A percentile compares a stretch with the other conserved stretches of the same genome.
Evolutionary conservation across 2,888 invertebrate species (phyloP).

Genomic region (Polyploca ridens): DNA sequence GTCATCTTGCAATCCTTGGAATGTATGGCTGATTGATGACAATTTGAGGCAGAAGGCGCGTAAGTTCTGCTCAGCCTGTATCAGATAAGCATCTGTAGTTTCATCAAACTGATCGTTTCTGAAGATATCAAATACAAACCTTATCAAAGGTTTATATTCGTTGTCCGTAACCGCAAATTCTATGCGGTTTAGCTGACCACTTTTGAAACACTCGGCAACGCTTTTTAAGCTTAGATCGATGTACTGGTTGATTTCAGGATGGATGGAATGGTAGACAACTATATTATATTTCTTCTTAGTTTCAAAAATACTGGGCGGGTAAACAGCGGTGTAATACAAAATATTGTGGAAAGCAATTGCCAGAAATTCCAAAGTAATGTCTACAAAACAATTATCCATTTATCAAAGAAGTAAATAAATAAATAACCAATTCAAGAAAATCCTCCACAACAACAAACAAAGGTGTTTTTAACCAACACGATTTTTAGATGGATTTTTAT

Average conservation of each 20-base stretch:
- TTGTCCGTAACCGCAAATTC: slow-evolving; percentile 77
- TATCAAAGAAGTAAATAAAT: neutral
- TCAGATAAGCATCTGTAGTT: slow-evolving; percentile 84
- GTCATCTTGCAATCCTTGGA: slow-evolving; percentile 79
- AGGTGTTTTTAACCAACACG: too few relatives aligned
- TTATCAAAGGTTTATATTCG: slow-evolving; percentile 50
- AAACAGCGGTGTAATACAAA: slow-evolving; percentile 84
- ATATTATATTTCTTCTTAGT: slow-evolving; percentile 86
- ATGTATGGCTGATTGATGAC: slow-evolving; percentile 71
- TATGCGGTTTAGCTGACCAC: slow-evolving; percentile 76
- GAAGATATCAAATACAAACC: slow-evolving; percentile 69
- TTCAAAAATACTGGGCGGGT: slow-evolving; percentile 86
- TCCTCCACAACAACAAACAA: too few relatives aligned
- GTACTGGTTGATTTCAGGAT: slow-evolving; percentile 87
- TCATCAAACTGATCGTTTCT: slow-evolving; percentile 54
- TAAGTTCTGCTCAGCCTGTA: slow-evolving; percentile 85
- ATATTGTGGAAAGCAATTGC: slow-evolving; percentile 87
- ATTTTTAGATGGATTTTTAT: too few relatives aligned
- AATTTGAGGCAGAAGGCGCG: slow-evolving; percentile 86
- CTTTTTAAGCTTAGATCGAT: slow-evolving; percentile 82
- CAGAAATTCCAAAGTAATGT: slow-evolving; percentile 87
- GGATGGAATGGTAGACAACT: slow-evolving; percentile 84
- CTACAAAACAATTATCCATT: slow-evolving; percentile 78
- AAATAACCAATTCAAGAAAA: too few relatives aligned
- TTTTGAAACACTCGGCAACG: slow-evolving; percentile 76